Conservation (phyloP, 2,113 vertebrate species). For the Otus sunia region DNA sequence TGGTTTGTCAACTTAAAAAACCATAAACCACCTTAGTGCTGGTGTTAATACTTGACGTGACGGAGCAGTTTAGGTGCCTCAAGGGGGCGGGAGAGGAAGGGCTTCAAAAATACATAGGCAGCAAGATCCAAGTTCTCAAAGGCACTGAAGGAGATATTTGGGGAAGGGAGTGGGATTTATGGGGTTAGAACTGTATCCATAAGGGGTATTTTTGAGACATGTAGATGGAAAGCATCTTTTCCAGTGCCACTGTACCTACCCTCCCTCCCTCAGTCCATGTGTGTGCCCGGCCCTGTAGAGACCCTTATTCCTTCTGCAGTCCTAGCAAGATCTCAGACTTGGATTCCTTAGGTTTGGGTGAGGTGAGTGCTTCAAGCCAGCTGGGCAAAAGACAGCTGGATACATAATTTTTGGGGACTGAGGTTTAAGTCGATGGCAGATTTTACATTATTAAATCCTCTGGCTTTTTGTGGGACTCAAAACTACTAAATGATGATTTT, state of each 20-base stretch:
- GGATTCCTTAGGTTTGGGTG: not conserved
- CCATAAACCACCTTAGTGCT: not conserved
- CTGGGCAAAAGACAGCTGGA: not conserved
- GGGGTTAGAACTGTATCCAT: not conserved
- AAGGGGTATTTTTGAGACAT: not conserved
- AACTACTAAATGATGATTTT: not conserved
- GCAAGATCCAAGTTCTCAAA: not conserved
- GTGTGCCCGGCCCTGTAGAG: not conserved
- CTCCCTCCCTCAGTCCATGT: not conserved
- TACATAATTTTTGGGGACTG: not conserved
- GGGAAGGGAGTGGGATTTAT: not conserved
- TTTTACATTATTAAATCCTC: not conserved
- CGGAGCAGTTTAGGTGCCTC: not conserved
- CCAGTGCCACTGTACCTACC: too few species aligned
- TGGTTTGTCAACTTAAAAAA: not conserved
- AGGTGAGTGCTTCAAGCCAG: not conserved
- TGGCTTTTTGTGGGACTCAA: not conserved
- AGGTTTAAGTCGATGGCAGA: not conserved
- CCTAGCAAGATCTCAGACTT: not conserved
- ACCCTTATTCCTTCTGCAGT: not conserved
- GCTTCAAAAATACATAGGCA: not conserved
- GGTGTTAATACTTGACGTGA: fast-evolving
- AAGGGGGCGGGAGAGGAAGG: not conserved
- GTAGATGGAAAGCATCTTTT: not conserved
- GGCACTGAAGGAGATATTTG: not conserved